Evolutionary conservation across 2,888 invertebrate species (phyloP).

Genomic region (Hemaris fuciformis): DNA sequence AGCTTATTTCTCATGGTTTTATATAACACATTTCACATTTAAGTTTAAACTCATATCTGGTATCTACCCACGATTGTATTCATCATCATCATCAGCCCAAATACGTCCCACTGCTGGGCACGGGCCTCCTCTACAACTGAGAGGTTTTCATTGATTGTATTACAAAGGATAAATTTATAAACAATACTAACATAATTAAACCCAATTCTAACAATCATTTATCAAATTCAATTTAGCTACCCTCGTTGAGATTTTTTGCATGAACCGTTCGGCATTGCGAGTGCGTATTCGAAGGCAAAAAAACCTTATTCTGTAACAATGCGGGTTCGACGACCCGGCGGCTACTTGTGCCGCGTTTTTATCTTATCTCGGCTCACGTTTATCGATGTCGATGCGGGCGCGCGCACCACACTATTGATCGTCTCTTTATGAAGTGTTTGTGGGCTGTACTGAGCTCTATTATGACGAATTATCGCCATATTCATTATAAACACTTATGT

Average conservation of each 20-base stretch:
- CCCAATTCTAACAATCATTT: neutral
- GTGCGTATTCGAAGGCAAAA: neutral
- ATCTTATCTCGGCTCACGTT: neutral
- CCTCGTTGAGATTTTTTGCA: neutral
- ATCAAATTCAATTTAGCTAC: neutral
- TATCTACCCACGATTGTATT: too few relatives aligned
- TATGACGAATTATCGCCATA: too few relatives aligned
- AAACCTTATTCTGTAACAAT: conserved; percentile 1
- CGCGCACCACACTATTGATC: neutral
- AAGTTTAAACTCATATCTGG: too few relatives aligned
- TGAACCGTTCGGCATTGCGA: neutral
- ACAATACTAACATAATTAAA: neutral
- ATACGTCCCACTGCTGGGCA: too few relatives aligned
- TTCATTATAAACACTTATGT: too few relatives aligned
- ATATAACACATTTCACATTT: too few relatives aligned
- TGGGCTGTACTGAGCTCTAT: too few relatives aligned
- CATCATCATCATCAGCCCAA: too few relatives aligned
- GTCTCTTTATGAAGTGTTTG: neutral
- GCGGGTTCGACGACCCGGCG: conserved; percentile 1
- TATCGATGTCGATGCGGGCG: neutral
- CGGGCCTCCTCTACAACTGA: too few relatives aligned
- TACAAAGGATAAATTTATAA: neutral
- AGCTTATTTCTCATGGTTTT: too few relatives aligned
- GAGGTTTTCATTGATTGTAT: too few relatives aligned
- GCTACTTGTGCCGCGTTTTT: neutral